Evolutionary conservation across 2,797 vertebrate species (phyloP).

Genomic region (Microctenopoma lineatum): DNA sequence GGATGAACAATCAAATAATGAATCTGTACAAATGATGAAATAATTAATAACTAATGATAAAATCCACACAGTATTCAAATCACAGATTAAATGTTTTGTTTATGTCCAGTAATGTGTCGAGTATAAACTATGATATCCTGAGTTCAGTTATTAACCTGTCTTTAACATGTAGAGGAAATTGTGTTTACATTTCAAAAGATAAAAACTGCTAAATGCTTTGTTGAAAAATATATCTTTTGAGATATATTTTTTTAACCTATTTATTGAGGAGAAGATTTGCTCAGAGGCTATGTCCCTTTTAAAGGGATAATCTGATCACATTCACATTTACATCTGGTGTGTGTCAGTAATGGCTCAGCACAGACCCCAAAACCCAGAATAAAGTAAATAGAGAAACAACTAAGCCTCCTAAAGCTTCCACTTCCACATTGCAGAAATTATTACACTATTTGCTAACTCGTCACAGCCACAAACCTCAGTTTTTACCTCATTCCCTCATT

Average conservation of each 20-base stretch:
- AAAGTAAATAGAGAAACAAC: slow-evolving; percentile 36
- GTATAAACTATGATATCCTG: slow-evolving; percentile 24
- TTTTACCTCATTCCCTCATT: slow-evolving; percentile 27
- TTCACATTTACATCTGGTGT: slow-evolving; percentile 13
- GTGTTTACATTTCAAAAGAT: not conserved
- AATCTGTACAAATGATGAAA: not conserved
- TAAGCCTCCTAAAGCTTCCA: slow-evolving; percentile 23
- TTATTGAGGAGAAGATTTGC: too few relatives aligned
- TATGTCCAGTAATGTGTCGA: slow-evolving; percentile 9
- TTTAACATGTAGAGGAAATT: too few relatives aligned
- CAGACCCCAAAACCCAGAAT: slow-evolving; percentile 15
- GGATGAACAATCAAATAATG: too few relatives aligned
- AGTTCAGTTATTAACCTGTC: slow-evolving; percentile 8
- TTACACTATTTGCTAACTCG: not conserved
- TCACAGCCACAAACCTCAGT: slow-evolving; percentile 1
- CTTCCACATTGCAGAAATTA: slow-evolving; percentile 39
- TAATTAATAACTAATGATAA: slow-evolving; percentile 1
- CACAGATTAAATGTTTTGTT: not conserved
- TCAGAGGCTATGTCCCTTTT: too few relatives aligned
- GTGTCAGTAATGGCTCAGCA: slow-evolving; percentile 60
- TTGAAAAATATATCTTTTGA: not conserved
- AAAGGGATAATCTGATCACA: too few relatives aligned
- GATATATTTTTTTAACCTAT: not conserved
- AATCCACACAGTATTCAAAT: not conserved
- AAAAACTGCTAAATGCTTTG: not conserved